These are phyloP conservation scores for Amphipyra berbera DNA, from an alignment of 2,888 invertebrate genomes.

Conservation along the genomic window DNA sequence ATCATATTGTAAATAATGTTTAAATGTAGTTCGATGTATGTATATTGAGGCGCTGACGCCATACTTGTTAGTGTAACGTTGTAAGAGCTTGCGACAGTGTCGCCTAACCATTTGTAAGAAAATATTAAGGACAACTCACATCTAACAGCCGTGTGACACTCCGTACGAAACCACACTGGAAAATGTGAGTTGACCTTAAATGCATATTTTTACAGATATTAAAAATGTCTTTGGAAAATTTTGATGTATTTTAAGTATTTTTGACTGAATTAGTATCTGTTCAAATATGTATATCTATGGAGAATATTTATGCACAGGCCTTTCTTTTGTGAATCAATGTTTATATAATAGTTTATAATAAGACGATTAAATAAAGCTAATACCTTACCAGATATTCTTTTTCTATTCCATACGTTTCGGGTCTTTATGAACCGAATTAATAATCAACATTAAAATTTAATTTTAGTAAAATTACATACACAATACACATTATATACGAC, in stretches of 20 bases:
- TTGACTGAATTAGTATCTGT: conserved; percentile 59
- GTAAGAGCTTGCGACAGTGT: conserved; percentile 67
- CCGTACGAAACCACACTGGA: not conserved
- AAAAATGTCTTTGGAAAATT: conserved; percentile 48
- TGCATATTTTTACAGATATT: conserved; percentile 64
- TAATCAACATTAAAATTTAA: not conserved
- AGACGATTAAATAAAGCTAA: conserved; percentile 62
- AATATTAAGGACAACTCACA: conserved; percentile 37
- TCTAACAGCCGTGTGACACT: not conserved
- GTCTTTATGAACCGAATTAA: not conserved
- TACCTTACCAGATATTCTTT: conserved; percentile 58
- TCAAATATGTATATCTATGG: conserved; percentile 54
- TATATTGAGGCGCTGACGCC: conserved; percentile 58
- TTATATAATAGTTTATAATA: conserved; percentile 62
- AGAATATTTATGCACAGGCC: conserved; percentile 62
- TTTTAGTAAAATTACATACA: too few species aligned
- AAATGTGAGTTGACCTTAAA: conserved; percentile 41
- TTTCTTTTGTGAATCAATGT: conserved; percentile 65
- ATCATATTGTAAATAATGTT: conserved; percentile 61
- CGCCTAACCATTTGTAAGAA: conserved; percentile 63
- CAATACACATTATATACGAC: not conserved
- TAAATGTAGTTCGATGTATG: conserved; percentile 63
- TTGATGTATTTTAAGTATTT: conserved; percentile 47
- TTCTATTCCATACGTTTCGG: conserved; percentile 28
- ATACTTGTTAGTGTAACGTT: conserved; percentile 55